A percentile compares a stretch with the other conserved stretches of the same genome.
phyloP scores from a whole-genome alignment of 2,888 invertebrate genomes.

The Belgica antarctica region DNA sequence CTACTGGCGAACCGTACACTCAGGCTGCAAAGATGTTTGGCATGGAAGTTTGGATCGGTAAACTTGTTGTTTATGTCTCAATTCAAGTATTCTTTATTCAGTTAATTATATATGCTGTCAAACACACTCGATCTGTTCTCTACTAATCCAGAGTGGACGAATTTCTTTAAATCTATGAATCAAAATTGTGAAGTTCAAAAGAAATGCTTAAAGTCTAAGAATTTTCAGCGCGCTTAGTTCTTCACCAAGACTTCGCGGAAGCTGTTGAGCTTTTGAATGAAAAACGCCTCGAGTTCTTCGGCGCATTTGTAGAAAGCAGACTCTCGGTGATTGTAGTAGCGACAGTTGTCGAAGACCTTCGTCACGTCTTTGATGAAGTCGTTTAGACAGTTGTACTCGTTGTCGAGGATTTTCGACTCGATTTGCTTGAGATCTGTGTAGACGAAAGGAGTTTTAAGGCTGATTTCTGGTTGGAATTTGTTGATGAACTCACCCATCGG shows the following conservation, averaged over 20 bases:
- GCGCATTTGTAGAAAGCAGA: conserved; percentile 96
- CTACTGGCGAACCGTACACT: too few species aligned
- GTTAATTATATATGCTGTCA: too few species aligned
- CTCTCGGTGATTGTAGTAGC: conserved; percentile 94
- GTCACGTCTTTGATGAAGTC: conserved; percentile 98
- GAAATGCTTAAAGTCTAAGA: not conserved
- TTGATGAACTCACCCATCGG: conserved; percentile 77
- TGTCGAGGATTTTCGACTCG: conserved; percentile 79
- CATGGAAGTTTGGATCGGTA: too few species aligned
- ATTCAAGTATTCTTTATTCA: too few species aligned
- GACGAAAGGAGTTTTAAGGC: conserved; percentile 45
- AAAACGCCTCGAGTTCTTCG: conserved; percentile 90
- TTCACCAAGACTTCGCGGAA: conserved; percentile 80
- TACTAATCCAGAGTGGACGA: too few species aligned
- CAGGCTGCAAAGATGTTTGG: too few species aligned
- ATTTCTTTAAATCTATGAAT: too few species aligned
- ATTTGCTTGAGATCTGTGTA: conserved; percentile 92
- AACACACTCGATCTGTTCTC: too few species aligned
- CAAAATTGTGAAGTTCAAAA: not conserved
- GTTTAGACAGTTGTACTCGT: conserved; percentile 79
- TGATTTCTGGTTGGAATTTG: not conserved
- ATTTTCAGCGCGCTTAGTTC: conserved; percentile 49
- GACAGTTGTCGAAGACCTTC: conserved; percentile 98
- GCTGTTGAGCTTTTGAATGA: conserved; percentile 89
- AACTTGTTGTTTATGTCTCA: too few species aligned